These are phyloP conservation scores for Daboia siamensis DNA, from an alignment of 2,113 vertebrate genomes.

Conservation along the genomic window DNA sequence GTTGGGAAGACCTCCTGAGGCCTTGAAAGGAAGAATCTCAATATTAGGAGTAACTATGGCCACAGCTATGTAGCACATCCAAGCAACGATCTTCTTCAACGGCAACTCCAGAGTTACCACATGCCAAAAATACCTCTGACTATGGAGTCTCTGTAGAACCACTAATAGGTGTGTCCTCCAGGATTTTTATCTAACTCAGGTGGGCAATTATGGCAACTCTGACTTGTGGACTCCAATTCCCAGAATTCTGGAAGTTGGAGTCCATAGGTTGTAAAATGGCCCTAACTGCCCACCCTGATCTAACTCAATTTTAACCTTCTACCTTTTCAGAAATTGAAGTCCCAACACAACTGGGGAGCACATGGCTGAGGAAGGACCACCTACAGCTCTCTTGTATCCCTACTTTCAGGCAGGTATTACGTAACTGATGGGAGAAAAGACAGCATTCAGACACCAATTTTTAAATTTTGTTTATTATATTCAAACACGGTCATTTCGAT, in stretches of 20 bases:
- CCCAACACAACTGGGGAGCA: background rate
- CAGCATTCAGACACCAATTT: background rate
- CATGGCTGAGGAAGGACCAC: background rate
- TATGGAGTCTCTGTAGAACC: background rate
- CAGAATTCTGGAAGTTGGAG: background rate
- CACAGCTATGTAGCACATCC: background rate
- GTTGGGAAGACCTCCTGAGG: background rate
- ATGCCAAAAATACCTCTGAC: background rate
- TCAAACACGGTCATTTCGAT: slow-evolving; percentile 21
- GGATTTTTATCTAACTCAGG: background rate
- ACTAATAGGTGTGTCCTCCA: background rate
- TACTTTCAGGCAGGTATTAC: background rate
- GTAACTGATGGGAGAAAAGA: background rate
- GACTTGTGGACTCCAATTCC: background rate
- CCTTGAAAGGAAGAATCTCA: background rate
- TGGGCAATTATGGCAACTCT: background rate
- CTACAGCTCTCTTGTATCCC: background rate
- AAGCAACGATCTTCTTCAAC: background rate
- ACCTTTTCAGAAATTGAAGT: background rate
- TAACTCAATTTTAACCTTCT: background rate
- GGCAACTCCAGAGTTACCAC: background rate
- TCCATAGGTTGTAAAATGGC: background rate
- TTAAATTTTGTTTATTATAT: slow-evolving; percentile 10
- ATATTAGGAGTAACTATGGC: background rate
- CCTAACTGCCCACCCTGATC: background rate